Evolutionary conservation across 2,113 vertebrate genomes (phyloP), one percentile per base, ranked within the genome.

Genomic region (Carassius auratus): DNA sequence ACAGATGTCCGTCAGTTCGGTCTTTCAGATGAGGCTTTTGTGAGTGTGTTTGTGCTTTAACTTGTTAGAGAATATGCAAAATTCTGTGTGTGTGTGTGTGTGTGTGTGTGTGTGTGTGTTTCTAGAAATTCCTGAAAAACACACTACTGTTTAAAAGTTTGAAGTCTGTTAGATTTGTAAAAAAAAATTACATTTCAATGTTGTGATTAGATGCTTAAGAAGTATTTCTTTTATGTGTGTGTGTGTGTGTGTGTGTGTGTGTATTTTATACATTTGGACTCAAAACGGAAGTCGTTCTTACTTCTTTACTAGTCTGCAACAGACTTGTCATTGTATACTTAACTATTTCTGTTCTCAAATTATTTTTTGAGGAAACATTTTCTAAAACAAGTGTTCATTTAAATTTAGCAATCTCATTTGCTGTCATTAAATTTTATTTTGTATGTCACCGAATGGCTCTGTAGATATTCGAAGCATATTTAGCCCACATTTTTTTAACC

Each of bases 1-100:
- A 88, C 87, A 86, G 87, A 59, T 84, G 81, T 76, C 84, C 62
- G 0, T 87, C 69, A 81, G 84, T 87, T 45, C 81, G 76, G 81
- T 73, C 76, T 23, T 45, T 75, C 81, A 86, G 79, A 86, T 26
- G 75, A 68, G 1, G 83, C 45, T 38, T 85, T 26, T 86, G 87
- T 85, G 76, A 33, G 55, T 59, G 15, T 52, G 74, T 78, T 80
- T 87, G 81, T 88, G 84, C 59, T 69, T 85, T 76, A 30, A 55
- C 42, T 66, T 66, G 21, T 30, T 23, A 26, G 42, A 48, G 30
- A 83, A n/a, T 42, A 69, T 71, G 48, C 17, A 38, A 85, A 77
- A 76, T 77, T 52, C 38, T 19, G 12, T 48, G 12, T 76, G 33
- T 19, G 8, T 23, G 38, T 38, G 4, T n/a, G n/a, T n/a, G n/a